Base-by-base conservation (phyloP, 2,888 invertebrate genomes). In the Clivina fossor region DNA sequence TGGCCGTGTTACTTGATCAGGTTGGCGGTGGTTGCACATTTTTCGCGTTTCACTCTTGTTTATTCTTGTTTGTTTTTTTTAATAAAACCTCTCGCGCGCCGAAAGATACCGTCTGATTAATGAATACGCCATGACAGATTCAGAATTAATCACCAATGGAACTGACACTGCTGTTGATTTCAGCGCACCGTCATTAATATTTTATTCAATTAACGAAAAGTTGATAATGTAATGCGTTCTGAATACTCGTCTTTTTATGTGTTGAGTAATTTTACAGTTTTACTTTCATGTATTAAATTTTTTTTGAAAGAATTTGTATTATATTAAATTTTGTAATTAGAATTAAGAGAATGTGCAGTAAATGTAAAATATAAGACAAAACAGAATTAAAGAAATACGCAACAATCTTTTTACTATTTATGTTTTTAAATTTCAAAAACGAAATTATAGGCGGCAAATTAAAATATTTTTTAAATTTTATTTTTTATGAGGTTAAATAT, bases 161-260 rank as follows among this genome's bases (percentile, higher is more conserved):
- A n/a, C 49, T 49, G 37, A 49, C 49, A 30, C n/a, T 49, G 16
- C 38, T 49, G 49, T 38, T 49, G 49, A 49, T 49, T 49, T 49
- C 37, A 37, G 49, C 49, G 24, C 40, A 40, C n/a, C 26, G 38
- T 28, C 49, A 49, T 49, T 49, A 49, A 49, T 49, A 49, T 49
- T 49, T 49, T 49, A 49, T 49, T 37, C 47, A 47, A 47, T 47
- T 47, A 47, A 18, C 13, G 30, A n/a, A n/a, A 33, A 32, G 33
- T 47, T 47, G 47, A 47, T 47, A 47, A 47, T 47, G 30, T 20
- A n/a, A n/a, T 9, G 20, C 19, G 33, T 22, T 47, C 32, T 4
- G 24, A 40, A 40, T 32, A 40, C 40, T 40, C 40, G n/a, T n/a
- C n/a, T n/a, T 40, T 40, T 40, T 24, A 40, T 13, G n/a, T 24